Evolutionary conservation across 2,113 vertebrate genomes (phyloP).

Genomic region (Ammodytes dubius): DNA sequence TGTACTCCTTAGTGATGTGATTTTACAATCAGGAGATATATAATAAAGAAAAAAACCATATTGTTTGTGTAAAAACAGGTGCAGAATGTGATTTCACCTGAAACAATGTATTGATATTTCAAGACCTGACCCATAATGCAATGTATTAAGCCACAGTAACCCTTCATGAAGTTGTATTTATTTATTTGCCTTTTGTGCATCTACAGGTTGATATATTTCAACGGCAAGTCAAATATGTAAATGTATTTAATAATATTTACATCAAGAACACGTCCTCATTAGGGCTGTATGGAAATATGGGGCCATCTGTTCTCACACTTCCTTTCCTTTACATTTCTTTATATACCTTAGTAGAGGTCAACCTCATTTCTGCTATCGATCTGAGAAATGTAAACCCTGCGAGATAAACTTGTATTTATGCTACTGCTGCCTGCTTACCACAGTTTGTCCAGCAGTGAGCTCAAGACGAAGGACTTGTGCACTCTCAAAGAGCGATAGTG

Average conservation of each 20-base stretch:
- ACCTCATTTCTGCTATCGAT: slow-evolving; percentile 41
- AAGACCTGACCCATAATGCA: slow-evolving; percentile 10
- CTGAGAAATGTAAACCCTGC: slow-evolving; percentile 62
- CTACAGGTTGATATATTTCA: slow-evolving; percentile 13
- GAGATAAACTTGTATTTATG: slow-evolving; percentile 72
- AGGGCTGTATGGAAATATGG: slow-evolving; percentile 26
- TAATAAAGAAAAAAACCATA: too few relatives aligned
- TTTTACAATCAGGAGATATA: slow-evolving; percentile 22
- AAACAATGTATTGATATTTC: slow-evolving; percentile 14
- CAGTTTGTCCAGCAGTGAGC: slow-evolving; percentile 71
- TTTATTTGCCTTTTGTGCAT: slow-evolving; percentile 23
- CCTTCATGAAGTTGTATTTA: background rate
- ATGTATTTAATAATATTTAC: slow-evolving; percentile 34
- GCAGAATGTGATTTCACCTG: slow-evolving; percentile 29
- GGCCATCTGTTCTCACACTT: slow-evolving; percentile 2
- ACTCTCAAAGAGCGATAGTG: slow-evolving; percentile 69
- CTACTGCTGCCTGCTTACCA: slow-evolving; percentile 71
- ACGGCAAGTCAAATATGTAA: slow-evolving; percentile 24
- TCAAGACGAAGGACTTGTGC: slow-evolving; percentile 84
- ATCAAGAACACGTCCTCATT: slow-evolving; percentile 29
- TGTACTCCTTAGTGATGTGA: slow-evolving; percentile 50
- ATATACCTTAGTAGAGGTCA: slow-evolving; percentile 56
- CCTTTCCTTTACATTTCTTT: slow-evolving; percentile 43
- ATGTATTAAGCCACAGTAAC: slow-evolving; percentile 28
- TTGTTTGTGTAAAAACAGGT: slow-evolving; percentile 44